Evolutionary conservation across 2,888 invertebrate species (phyloP).

Genomic region (Malthinus flaveolus): DNA sequence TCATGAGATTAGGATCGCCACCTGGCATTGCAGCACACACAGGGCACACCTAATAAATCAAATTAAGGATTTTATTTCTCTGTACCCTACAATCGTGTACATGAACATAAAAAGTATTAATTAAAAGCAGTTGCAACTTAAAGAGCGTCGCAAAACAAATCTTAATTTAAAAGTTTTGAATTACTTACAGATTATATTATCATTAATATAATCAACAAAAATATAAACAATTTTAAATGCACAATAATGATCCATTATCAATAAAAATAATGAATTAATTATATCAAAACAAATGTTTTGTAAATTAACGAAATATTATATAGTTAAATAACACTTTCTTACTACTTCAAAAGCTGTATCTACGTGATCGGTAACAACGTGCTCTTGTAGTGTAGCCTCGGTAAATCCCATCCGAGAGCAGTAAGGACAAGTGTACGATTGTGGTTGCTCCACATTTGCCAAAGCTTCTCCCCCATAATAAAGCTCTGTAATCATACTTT

Average conservation of each 20-base stretch:
- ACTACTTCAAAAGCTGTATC: conserved; percentile 91
- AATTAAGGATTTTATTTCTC: too few relatives aligned
- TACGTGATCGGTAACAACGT: conserved; percentile 88
- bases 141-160: too few relatives aligned
- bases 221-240: too few relatives aligned
- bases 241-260: too few relatives aligned
- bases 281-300: conserved; percentile 5
- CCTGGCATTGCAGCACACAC: conserved; percentile 96
- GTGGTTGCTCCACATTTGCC: conserved; percentile 87
- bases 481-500: conserved; percentile 64
- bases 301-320: background rate
- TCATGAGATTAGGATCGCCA: conserved; percentile 96
- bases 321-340: conserved; percentile 51
- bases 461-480: conserved; percentile 95
- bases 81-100: too few relatives aligned
- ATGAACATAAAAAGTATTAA: too few relatives aligned
- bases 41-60: conserved; percentile 82
- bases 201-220: too few relatives aligned
- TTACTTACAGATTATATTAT: too few relatives aligned
- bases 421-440: conserved; percentile 96
- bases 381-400: conserved; percentile 87
- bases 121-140: background rate
- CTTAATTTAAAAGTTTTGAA: too few relatives aligned
- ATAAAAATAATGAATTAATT: background rate
- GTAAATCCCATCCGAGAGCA: conserved; percentile 97